Evolutionary conservation across 2,113 vertebrate genomes (phyloP).

Genomic region (Sander lucioperca): DNA sequence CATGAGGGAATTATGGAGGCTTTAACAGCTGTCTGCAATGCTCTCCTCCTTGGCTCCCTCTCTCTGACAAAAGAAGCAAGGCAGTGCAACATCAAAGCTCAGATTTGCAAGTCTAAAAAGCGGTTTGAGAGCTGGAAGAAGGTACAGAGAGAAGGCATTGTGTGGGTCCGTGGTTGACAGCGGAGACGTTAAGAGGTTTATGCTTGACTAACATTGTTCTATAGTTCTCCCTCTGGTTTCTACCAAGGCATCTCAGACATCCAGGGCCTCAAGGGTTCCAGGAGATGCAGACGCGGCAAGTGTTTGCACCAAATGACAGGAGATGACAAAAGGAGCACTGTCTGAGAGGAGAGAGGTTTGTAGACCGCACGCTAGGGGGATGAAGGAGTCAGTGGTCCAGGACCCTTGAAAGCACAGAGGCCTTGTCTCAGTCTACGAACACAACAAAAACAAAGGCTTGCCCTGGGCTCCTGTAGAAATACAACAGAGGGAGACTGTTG

Average conservation of each 20-base stretch:
- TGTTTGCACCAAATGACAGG: conserved; percentile 52
- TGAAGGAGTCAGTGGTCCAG: conserved; percentile 50
- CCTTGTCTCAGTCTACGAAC: conserved; percentile 31
- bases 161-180: conserved; percentile 68
- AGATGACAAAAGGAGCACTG: conserved; percentile 67
- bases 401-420: conserved; percentile 45
- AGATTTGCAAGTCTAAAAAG: conserved; percentile 80
- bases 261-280: conserved; percentile 58
- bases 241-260: conserved; percentile 70
- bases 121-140: conserved; percentile 71
- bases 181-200: conserved; percentile 70
- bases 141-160: conserved; percentile 74
- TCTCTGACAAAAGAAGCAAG: conserved; percentile 71
- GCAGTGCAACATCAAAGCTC: conserved; percentile 75
- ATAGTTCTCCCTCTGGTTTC: conserved; percentile 65
- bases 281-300: conserved; percentile 64
- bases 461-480: conserved; percentile 6
- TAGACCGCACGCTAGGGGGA: conserved; percentile 58
- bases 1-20: conserved; percentile 67
- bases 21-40: conserved; percentile 76
- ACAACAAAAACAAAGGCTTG: conserved; percentile 26
- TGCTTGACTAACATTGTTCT: conserved; percentile 73
- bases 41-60: conserved; percentile 55
- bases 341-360: conserved; percentile 48
- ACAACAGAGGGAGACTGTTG: neutral